Evolutionary conservation across 2,888 invertebrate genomes (phyloP).

Genomic region (Holacanthella duospinosa): DNA sequence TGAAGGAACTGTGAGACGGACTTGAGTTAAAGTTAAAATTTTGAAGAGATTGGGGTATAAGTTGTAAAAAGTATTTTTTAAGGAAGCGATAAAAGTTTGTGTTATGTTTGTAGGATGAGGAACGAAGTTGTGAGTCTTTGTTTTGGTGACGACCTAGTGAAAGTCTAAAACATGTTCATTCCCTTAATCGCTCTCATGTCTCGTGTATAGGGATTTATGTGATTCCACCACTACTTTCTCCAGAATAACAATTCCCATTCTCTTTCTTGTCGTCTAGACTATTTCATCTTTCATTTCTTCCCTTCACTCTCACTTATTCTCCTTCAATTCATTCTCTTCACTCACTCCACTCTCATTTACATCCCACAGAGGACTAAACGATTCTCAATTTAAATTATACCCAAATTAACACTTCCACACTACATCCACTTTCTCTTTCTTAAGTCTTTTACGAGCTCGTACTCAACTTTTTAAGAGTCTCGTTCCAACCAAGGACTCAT

Average conservation of each 20-base stretch:
- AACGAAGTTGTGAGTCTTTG: neutral
- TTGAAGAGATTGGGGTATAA: too few relatives aligned
- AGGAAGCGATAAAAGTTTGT: too few relatives aligned
- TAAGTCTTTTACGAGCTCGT: neutral
- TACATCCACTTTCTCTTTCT: neutral
- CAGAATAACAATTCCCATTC: constrained; percentile 20
- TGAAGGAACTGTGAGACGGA: too few relatives aligned
- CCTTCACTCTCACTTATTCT: constrained; percentile 14
- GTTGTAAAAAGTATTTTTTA: too few relatives aligned
- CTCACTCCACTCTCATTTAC: constrained; percentile 11
- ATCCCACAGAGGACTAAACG: constrained; percentile 4
- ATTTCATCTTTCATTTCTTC: constrained; percentile 22
- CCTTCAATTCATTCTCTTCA: constrained; percentile 14
- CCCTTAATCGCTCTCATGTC: constrained; percentile 20
- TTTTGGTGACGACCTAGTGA: constrained; percentile 2
- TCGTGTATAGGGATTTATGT: constrained; percentile 20
- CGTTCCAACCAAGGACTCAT: too few relatives aligned
- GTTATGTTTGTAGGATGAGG: too few relatives aligned
- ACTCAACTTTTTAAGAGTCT: neutral
- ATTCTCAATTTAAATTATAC: neutral
- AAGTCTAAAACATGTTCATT: constrained; percentile 15
- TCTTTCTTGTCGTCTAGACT: constrained; percentile 4
- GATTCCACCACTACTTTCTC: constrained; percentile 19
- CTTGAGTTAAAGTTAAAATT: too few relatives aligned
- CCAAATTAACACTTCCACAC: neutral